phyloP scores from a whole-genome alignment of 2,888 invertebrate species.

The Nomada lathburiana region DNA sequence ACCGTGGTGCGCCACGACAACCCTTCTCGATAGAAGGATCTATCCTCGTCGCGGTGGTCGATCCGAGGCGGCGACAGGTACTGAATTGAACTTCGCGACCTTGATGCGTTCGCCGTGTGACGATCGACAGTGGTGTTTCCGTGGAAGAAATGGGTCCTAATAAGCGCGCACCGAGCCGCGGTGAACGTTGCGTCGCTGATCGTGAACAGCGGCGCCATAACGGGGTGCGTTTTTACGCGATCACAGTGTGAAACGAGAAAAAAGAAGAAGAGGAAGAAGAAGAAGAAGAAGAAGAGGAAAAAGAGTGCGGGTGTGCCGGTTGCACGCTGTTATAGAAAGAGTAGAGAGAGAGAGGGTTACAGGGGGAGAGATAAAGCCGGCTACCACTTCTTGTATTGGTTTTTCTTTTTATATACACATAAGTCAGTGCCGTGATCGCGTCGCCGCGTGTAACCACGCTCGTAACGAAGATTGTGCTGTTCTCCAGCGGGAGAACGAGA shows the following conservation, averaged over 20 bases:
- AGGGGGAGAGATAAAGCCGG: neutral
- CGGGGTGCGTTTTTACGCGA: conserved; percentile 63
- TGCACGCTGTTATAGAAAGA: neutral
- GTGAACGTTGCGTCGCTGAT: conserved; percentile 61
- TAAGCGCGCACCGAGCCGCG: conserved; percentile 57
- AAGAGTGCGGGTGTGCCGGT: conserved; percentile 12
- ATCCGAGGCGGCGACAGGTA: neutral
- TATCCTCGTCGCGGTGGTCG: too few relatives aligned
- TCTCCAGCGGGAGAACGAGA: conserved; percentile 35
- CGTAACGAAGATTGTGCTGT: conserved; percentile 37
- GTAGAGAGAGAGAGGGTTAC: neutral
- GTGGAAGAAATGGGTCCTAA: conserved; percentile 51
- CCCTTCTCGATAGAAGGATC: neutral
- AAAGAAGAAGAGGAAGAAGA: neutral
- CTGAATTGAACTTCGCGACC: conserved; percentile 4
- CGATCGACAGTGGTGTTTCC: conserved; percentile 7
- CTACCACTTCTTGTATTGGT: neutral
- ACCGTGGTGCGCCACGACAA: neutral
- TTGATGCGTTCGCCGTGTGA: conserved; percentile 8
- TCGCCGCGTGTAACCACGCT: conserved; percentile 9
- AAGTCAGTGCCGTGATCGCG: conserved; percentile 23
- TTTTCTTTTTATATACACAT: neutral
- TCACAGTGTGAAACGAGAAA: conserved; percentile 38
- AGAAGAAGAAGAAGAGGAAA: neutral
- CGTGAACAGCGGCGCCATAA: conserved; percentile 66